A percentile compares a stretch with the other conserved stretches of the same genome.
Conservation (phyloP, 2,888 invertebrate genomes). For the Eupithecia pulchellata region DNA sequence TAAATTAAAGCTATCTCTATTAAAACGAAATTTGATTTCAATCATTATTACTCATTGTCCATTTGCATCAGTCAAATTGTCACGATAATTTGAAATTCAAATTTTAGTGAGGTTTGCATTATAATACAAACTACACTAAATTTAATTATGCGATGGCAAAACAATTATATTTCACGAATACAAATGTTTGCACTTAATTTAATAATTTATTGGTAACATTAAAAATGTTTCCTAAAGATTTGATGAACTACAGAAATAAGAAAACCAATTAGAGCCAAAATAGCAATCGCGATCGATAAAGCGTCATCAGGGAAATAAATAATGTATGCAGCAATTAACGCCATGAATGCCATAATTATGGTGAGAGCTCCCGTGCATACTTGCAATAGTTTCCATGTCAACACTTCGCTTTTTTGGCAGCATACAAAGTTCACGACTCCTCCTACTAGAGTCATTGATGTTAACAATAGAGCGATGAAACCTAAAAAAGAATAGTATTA, state of each 20-base stretch:
- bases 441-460: slow-evolving; percentile 59
- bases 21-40: background rate
- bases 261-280: slow-evolving; percentile 57
- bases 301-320: slow-evolving; percentile 23
- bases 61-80: slow-evolving; percentile 3
- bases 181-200: slow-evolving; percentile 3
- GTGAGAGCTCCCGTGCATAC: slow-evolving; percentile 54
- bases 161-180: slow-evolving; percentile 2
- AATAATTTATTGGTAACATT: background rate
- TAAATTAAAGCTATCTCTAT: background rate
- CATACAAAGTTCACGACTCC: slow-evolving; percentile 57
- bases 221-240: slow-evolving; percentile 34
- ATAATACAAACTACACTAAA: too few relatives aligned
- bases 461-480: slow-evolving; percentile 60
- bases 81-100: background rate
- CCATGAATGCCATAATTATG: slow-evolving; percentile 56
- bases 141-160: too few relatives aligned
- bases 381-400: slow-evolving; percentile 50
- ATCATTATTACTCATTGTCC: background rate
- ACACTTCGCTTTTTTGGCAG: slow-evolving; percentile 34
- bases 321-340: slow-evolving; percentile 53
- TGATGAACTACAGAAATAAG: slow-evolving; percentile 48
- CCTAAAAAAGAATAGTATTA: slow-evolving; percentile 56
- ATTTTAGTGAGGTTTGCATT: background rate
- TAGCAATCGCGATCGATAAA: slow-evolving; percentile 54